phyloP scores from a whole-genome alignment of 2,113 vertebrate species.

The Phrynocephalus versicolor region DNA sequence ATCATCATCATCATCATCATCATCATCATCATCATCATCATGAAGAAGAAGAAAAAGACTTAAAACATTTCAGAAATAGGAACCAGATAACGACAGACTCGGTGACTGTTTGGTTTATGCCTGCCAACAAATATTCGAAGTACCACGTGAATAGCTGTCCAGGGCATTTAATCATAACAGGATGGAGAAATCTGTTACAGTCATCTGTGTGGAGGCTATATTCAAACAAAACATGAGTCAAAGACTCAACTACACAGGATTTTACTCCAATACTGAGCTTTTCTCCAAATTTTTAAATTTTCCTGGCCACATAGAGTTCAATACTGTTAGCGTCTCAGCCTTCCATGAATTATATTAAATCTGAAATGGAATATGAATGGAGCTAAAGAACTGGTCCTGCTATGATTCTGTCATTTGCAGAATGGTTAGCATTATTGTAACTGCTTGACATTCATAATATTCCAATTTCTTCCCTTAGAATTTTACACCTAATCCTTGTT shows the following conservation, averaged over 20 bases:
- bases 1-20: too few relatives aligned
- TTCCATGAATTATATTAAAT: background rate
- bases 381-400: background rate
- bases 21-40: too few relatives aligned
- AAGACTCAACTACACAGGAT: background rate
- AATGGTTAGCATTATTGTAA: background rate
- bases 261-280: background rate
- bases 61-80: too few relatives aligned
- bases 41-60: too few relatives aligned
- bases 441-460: background rate
- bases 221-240: too few relatives aligned
- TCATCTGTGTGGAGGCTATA: too few relatives aligned
- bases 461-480: background rate
- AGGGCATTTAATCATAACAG: too few relatives aligned
- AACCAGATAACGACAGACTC: too few relatives aligned
- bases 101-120: too few relatives aligned
- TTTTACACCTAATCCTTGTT: background rate
- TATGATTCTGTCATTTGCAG: background rate
- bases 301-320: too few relatives aligned
- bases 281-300: background rate
- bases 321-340: background rate
- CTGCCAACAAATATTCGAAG: too few relatives aligned
- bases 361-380: background rate
- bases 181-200: too few relatives aligned
- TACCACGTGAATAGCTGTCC: background rate